Conservation (phyloP, 2,113 vertebrate genomes). For the Zosterops hypoxanthus region DNA sequence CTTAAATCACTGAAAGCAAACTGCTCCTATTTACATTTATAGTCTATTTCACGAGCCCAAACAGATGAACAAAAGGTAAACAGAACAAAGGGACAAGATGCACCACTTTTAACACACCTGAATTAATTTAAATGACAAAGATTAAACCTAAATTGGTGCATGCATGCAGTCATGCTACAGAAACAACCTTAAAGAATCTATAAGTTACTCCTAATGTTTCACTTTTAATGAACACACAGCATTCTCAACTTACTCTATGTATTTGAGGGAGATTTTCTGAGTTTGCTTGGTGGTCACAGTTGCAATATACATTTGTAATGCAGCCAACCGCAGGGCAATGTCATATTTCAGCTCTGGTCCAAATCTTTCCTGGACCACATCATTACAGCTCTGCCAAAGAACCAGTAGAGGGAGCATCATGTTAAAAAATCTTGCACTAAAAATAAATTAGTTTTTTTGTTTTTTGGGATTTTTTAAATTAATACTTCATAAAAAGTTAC, state of each 20-base stretch:
- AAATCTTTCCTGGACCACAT: conserved; percentile 94
- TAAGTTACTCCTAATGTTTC: background rate
- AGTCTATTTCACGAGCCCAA: background rate
- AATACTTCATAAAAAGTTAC: background rate
- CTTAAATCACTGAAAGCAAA: background rate
- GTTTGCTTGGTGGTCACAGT: conserved; percentile 95
- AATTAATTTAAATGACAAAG: background rate
- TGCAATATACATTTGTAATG: conserved; percentile 97
- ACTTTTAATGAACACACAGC: background rate
- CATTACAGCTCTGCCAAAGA: conserved; percentile 91
- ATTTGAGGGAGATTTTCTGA: conserved; percentile 97
- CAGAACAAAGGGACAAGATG: background rate
- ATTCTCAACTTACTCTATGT: conserved; percentile 91
- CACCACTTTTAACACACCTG: background rate
- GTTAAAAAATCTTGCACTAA: conserved; percentile 24
- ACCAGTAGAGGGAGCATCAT: conserved; percentile 78
- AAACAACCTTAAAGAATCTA: background rate
- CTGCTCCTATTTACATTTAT: background rate
- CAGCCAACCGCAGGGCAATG: conserved; percentile 91
- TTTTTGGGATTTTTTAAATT: background rate
- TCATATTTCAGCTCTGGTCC: conserved; percentile 97
- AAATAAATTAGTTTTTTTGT: background rate
- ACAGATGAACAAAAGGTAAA: background rate
- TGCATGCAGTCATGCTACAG: background rate
- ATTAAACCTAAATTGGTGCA: background rate